These are phyloP conservation scores for Drosophila parthenogenetica DNA, from an alignment of 2,888 invertebrate genomes.

Conservation along the genomic window DNA sequence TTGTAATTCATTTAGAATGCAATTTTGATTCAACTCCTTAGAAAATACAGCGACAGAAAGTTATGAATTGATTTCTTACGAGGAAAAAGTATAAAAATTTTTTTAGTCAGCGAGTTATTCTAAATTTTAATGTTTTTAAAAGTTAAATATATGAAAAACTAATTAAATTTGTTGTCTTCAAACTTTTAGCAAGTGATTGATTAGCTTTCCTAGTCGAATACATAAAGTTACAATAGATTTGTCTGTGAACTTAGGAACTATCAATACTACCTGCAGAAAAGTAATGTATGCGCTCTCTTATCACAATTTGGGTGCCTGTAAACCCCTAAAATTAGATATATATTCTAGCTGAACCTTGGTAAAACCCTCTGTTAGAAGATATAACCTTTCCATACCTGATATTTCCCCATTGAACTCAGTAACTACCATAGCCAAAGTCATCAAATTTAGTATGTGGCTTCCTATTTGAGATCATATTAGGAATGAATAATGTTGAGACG, in stretches of 20 bases:
- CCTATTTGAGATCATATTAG: background rate
- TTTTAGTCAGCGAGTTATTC: too few species aligned
- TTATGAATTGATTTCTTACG: too few species aligned
- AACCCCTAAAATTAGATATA: background rate
- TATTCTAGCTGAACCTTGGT: background rate
- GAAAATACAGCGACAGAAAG: too few species aligned
- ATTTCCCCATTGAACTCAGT: background rate
- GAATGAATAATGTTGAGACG: constrained; percentile 1
- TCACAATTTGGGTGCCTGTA: background rate
- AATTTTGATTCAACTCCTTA: constrained; percentile 15
- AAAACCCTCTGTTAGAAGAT: too few species aligned
- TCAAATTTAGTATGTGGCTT: constrained; percentile 3
- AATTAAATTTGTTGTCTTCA: too few species aligned
- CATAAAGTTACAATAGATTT: background rate
- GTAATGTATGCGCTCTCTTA: too few species aligned
- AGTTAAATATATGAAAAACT: too few species aligned
- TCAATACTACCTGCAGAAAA: too few species aligned
- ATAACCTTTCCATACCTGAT: background rate
- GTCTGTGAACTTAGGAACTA: background rate
- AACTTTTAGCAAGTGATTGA: too few species aligned
- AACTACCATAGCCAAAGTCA: background rate
- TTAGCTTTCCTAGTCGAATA: background rate
- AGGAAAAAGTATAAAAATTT: background rate
- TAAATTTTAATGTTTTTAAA: too few species aligned
- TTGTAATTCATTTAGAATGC: constrained; percentile 27